Base-by-base conservation (phyloP, 2,113 vertebrate genomes). In the Zosterops lateralis region DNA sequence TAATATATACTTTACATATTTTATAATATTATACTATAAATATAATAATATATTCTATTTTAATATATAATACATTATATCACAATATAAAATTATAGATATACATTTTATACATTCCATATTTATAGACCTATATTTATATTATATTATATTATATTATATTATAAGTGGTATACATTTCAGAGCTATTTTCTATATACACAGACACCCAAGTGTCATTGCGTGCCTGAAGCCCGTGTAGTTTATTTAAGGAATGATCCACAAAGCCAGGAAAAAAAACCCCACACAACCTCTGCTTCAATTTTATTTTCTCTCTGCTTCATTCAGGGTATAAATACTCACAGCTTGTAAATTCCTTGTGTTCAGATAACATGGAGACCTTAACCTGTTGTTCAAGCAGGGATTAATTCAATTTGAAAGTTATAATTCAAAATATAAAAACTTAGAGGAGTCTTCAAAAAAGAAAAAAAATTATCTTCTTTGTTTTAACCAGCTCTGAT, bases 291-390 rank as follows among this genome's bases (percentile, higher is more conserved):
- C n/a, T 34, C 4, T 40, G 9, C 70, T 95, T 89, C 81, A 48
- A 44, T 88, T 95, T 87, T 76, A 32, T 87, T 79, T 83, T 89
- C 44, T 87, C 75, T 91, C 51, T 64, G 20, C 28, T 95, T 85
- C 44, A 17, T 62, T 84, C 74, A 26, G 64, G 45, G 9, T 74
- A 8, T 90, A 84, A 90, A 86, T 38, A 60, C 57, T 47, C 34
- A 60, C 20, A 71, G 36, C 53, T 38, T 91, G 45, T 92, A 94
- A 82, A 92, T 79, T 76, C 47, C 40, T 66, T 65, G 15, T 60
- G 48, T 83, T 85, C 38, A 79, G 73, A 72, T 77, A 81, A 77
- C 6, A 0, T 9, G 51, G 67, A 61, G 68, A 28, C 15, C 47
- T 76, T 87, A 70, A 34, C 29, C 47, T 60, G 1, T 58, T 54